A percentile compares a stretch with the other conserved stretches of the same genome.
These are phyloP conservation scores for Masnerella sp. DNA, from an alignment of 2,888 invertebrate genomes.

Conservation along the genomic window DNA sequence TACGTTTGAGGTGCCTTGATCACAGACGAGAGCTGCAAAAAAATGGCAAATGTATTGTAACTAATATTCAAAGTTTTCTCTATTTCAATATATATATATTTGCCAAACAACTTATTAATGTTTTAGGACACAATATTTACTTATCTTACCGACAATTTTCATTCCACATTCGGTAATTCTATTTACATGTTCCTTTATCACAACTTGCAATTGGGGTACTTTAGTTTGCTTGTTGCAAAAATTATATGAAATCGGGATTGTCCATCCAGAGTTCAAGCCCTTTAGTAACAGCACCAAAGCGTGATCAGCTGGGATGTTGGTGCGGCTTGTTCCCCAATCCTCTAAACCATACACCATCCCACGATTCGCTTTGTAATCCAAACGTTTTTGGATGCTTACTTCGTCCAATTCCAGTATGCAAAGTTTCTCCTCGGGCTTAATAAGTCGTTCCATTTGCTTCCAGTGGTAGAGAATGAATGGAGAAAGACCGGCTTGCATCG, in stretches of 20 bases:
- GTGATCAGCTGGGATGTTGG: background rate
- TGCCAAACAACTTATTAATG: no score
- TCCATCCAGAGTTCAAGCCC: background rate
- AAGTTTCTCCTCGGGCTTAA: background rate
- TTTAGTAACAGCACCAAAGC: background rate
- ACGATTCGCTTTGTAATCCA: background rate
- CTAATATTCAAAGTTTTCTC: no score
- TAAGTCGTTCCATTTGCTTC: background rate
- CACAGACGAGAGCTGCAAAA: no score
- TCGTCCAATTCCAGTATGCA: slow-evolving; percentile 10
- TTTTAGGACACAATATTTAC: no score
- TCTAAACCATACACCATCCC: background rate
- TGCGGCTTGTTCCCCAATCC: background rate
- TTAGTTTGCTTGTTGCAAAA: slow-evolving; percentile 8
- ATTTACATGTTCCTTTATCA: no score
- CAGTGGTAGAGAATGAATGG: background rate
- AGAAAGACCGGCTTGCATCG: slow-evolving; percentile 2
- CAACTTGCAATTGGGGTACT: no score
- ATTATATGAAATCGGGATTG: background rate
- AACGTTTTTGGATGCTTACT: background rate
- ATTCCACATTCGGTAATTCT: no score
- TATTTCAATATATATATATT: no score
- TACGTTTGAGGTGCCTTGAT: no score
- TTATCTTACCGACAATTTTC: no score
- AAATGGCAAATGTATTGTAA: no score